Evolutionary conservation across 2,888 invertebrate species (phyloP).

Genomic region (Sinodicranocentrus sp.): DNA sequence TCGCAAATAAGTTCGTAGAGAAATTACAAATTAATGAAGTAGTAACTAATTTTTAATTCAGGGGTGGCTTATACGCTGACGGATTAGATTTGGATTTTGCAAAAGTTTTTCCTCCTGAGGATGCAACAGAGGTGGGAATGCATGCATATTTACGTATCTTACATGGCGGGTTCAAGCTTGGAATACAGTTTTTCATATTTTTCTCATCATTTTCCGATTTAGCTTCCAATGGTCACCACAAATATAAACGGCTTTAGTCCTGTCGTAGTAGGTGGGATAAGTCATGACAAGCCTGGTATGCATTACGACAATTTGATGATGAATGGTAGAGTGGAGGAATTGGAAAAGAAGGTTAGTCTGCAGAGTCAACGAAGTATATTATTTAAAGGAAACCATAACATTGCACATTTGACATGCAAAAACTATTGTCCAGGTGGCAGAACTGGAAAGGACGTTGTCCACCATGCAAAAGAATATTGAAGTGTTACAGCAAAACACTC

Average conservation of each 20-base stretch:
- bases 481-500: constrained; percentile 70
- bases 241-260: constrained; percentile 46
- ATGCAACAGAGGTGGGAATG: constrained; percentile 36
- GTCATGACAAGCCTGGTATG: constrained; percentile 29
- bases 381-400: no score
- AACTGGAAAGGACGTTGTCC: constrained; percentile 51
- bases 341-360: constrained; percentile 54
- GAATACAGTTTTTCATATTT: background rate
- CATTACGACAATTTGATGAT: constrained; percentile 49
- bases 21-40: background rate
- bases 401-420: no score
- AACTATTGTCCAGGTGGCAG: constrained; percentile 32
- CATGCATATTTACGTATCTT: no score
- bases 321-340: constrained; percentile 45
- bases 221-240: constrained; percentile 24
- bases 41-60: constrained; percentile 5
- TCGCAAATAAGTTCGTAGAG: background rate
- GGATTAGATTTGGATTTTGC: constrained; percentile 70
- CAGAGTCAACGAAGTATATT: no score
- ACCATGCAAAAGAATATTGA: constrained; percentile 69
- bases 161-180: no score
- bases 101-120: constrained; percentile 64
- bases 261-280: constrained; percentile 34
- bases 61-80: constrained; percentile 69
- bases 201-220: background rate